Percentiles rank a stretch among this genome's conserved stretches.
Conservation (phyloP, 2,113 vertebrate species). For the Phalacrocorax aristotelis region DNA sequence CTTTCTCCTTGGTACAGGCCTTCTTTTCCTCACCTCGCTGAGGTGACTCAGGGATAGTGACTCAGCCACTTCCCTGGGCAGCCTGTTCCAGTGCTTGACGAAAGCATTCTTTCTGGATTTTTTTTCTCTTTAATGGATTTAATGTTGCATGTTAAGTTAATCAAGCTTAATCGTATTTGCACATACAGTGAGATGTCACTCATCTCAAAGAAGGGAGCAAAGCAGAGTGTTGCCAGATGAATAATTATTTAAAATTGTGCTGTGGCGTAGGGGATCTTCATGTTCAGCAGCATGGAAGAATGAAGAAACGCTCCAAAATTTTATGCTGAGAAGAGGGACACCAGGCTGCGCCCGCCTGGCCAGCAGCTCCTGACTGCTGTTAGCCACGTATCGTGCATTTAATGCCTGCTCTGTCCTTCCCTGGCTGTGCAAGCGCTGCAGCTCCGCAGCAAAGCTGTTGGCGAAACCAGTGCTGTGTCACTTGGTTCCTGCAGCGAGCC, state of each 20-base stretch:
- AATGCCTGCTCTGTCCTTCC: not conserved
- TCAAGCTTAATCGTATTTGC: not conserved
- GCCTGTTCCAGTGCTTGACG: not conserved
- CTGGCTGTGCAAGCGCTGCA: not conserved
- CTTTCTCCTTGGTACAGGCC: not conserved
- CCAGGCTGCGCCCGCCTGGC: rapidly evolving
- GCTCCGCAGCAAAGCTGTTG: not conserved
- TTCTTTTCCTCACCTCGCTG: not conserved
- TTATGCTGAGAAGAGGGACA: not conserved
- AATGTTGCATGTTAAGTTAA: not conserved
- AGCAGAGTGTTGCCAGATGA: not conserved
- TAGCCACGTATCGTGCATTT: rapidly evolving
- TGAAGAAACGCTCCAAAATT: not conserved
- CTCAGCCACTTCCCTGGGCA: not conserved
- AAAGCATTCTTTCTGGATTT: not conserved
- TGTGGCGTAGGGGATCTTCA: not conserved
- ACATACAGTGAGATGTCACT: not conserved
- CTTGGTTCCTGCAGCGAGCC: not conserved
- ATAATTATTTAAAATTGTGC: not conserved
- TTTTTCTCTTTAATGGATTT: not conserved
- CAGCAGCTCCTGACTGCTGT: not conserved
- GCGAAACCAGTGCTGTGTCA: not conserved
- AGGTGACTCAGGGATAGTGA: not conserved
- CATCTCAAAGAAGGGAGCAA: not conserved
- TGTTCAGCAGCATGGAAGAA: not conserved